Percentiles rank a stretch among this genome's conserved stretches.
phyloP scores from a whole-genome alignment of 2,888 invertebrate species.

The Argyra leucocephala region DNA sequence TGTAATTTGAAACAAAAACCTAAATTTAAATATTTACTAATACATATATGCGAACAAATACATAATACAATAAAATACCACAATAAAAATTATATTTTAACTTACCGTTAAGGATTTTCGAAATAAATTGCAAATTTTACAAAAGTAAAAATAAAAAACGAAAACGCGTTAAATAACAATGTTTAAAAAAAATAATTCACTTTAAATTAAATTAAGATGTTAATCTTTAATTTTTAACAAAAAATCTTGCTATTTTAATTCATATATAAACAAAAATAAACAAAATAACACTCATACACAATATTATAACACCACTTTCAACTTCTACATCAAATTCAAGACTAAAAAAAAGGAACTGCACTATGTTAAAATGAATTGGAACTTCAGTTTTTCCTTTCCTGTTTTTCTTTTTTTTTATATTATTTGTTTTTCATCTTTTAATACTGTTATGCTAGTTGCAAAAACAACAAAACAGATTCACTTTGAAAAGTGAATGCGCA shows the following conservation, averaged over 20 bases:
- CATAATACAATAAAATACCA: no score
- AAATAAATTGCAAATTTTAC: no score
- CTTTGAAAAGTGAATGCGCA: neutral
- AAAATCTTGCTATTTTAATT: no score
- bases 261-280: no score
- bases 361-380: neutral
- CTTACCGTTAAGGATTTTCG: neutral
- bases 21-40: no score
- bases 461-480: neutral
- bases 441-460: neutral
- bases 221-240: no score
- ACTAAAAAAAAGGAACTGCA: conserved; percentile 5
- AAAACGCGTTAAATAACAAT: neutral
- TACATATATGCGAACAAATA: no score
- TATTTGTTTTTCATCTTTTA: neutral
- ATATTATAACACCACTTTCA: neutral
- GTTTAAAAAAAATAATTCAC: neutral
- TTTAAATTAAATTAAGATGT: no score
- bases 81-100: no score
- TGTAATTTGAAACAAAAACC: no score
- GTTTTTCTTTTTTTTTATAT: neutral
- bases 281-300: no score
- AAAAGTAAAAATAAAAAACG: neutral
- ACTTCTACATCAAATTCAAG: conserved; percentile 6
- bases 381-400: neutral